These are phyloP conservation scores for Hemicentrotus pulcherrimus DNA, from an alignment of 35 echinoderm and acorn worm species.

Conservation along the genomic window DNA sequence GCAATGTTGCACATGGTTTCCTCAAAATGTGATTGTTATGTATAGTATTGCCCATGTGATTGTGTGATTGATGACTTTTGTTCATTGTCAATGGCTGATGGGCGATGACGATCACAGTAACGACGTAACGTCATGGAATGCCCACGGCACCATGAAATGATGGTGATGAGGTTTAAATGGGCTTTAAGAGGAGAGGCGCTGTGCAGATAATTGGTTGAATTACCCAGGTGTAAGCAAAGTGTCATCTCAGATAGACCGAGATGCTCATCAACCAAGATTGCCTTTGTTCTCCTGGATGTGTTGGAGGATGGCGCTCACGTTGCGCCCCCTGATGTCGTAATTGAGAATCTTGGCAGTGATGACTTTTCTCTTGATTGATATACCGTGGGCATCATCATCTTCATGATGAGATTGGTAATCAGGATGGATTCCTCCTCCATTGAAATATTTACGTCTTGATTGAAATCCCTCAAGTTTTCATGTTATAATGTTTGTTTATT, in stretches of 20 bases:
- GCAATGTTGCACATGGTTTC: not conserved
- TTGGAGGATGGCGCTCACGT: not conserved
- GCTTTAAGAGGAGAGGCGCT: not conserved
- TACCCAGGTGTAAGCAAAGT: constrained; percentile 10
- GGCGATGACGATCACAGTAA: not conserved
- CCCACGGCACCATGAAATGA: not conserved
- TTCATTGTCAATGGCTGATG: not conserved
- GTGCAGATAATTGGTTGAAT: constrained; percentile 34
- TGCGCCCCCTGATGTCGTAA: not conserved
- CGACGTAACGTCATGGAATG: constrained; percentile 19
- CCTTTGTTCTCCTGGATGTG: not conserved
- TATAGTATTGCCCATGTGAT: not conserved
- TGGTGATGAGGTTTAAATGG: constrained; percentile 19
- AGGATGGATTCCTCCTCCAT: not conserved
- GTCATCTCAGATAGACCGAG: not conserved
- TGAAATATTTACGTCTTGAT: not conserved
- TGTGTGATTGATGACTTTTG: not conserved
- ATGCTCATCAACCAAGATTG: not conserved
- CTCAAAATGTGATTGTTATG: too few relatives aligned
- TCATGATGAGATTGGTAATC: not conserved
- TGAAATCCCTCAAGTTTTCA: not conserved
- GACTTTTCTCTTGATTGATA: not conserved
- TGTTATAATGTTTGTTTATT: not conserved
- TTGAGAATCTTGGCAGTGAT: not conserved
- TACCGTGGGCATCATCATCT: not conserved